These are phyloP conservation scores for Thripadectes ignobilis DNA, from an alignment of 2,797 vertebrate species.

Conservation along the genomic window DNA sequence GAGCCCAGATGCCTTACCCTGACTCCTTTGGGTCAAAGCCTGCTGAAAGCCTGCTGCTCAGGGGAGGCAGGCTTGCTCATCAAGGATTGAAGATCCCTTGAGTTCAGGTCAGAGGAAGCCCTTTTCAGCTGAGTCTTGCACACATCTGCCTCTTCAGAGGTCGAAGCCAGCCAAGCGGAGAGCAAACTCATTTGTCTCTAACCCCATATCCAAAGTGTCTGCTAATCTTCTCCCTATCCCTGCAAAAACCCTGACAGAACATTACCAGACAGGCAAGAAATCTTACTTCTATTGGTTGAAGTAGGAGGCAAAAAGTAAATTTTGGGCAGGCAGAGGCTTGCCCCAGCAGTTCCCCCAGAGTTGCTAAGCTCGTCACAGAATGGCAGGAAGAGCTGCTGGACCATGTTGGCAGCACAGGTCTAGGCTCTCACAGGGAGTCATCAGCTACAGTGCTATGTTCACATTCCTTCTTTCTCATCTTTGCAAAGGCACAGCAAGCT, in stretches of 20 bases:
- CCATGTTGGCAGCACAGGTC: background rate
- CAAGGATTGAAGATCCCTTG: background rate
- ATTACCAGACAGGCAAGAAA: background rate
- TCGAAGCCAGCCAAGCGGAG: background rate
- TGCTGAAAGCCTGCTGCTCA: background rate
- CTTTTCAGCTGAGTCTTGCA: fast-evolving
- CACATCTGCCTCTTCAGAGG: background rate
- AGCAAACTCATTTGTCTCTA: background rate
- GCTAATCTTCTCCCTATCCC: background rate
- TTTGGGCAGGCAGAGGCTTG: background rate
- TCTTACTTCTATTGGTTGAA: background rate
- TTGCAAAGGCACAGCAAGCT: background rate
- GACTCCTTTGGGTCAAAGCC: background rate
- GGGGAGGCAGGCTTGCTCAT: fast-evolving
- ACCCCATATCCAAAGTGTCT: fast-evolving
- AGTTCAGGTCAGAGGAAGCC: background rate
- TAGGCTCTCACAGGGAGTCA: background rate
- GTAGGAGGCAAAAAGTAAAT: fast-evolving
- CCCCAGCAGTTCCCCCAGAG: background rate
- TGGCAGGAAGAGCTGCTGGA: background rate
- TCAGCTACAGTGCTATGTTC: background rate
- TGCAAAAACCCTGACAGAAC: background rate
- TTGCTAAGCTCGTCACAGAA: background rate
- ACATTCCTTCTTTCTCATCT: background rate
- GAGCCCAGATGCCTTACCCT: background rate